Base-by-base conservation (phyloP, 2,888 invertebrate genomes). In the Drosophila siamana region DNA sequence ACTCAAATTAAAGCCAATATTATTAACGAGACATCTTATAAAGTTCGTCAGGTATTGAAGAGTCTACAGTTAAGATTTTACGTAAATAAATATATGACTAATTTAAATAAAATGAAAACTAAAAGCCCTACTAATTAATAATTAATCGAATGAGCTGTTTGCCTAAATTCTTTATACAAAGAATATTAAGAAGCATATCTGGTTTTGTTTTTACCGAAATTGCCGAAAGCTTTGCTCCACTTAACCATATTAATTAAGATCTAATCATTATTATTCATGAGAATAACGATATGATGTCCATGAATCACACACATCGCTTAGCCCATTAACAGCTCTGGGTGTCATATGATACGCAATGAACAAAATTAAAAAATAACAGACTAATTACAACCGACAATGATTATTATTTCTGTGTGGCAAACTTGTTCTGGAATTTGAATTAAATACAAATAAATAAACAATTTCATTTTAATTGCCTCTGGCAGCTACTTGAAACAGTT, bases 291-390 rank as follows among this genome's bases (percentile, higher is more conserved):
- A 11, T 41, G 28, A 5, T 9, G 5, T 15, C 30, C 43, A 55
- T 44, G 55, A 55, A 44, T 55, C 55, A 44, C 15, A 33, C 43
- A 33, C 43, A 55, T 11, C 33, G 19, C 15, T 22, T 16, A 44
- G 22, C 33, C 33, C 22, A 55, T 55, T 44, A 44, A 44, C 43
- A 44, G 6, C 22, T 11, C 22, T 43, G 22, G 7, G 15, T 16
- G 44, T 55, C 44, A 22, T 44, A 30, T 55, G 44, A 44, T 44
- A 33, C 22, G 15, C 19, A 33, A 43, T 11, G 13, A 15, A 33
- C 8, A 4, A 8, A 33, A 33, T 28, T 4, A 44, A 44, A 16
- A 33, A 13, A 15, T 7, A 40, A 6, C 41, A 4, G 2, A 22
- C 15, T 33, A 15, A 55, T 33, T 55, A 43, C 33, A 44, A 43